These are phyloP conservation scores for Steinernema feltiae DNA, from an alignment of 1,140 invertebrate species.

Conservation along the genomic window DNA sequence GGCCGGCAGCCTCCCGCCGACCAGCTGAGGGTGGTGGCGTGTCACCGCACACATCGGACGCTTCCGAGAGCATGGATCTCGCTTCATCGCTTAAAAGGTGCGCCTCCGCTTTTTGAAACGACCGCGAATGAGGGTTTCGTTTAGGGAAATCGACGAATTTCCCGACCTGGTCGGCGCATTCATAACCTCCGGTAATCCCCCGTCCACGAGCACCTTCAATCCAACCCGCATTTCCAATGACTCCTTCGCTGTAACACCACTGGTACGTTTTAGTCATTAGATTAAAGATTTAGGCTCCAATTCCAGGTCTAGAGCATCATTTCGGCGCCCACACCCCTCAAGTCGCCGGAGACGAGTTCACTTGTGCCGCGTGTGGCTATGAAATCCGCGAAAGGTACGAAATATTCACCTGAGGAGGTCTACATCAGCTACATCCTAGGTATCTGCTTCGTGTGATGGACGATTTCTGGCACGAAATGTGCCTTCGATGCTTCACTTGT, in stretches of 20 bases:
- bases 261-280: background rate
- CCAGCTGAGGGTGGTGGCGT: background rate
- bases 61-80: background rate
- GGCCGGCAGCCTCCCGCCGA: background rate
- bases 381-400: slow-evolving; percentile 12
- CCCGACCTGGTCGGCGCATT: slow-evolving; percentile 6
- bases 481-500: slow-evolving; percentile 32
- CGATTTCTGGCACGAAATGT: slow-evolving; percentile 32
- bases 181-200: background rate
- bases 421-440: background rate
- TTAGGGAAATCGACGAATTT: background rate
- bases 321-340: background rate
- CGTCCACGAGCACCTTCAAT: slow-evolving; percentile 2
- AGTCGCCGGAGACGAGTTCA: background rate
- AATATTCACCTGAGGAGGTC: background rate
- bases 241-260: background rate
- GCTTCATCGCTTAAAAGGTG: background rate
- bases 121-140: background rate
- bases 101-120: background rate
- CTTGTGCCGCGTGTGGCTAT: slow-evolving; percentile 14
- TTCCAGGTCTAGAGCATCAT: background rate
- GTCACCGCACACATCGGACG: background rate
- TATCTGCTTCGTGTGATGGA: slow-evolving; percentile 27
- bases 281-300: background rate
- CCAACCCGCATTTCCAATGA: background rate